phyloP scores from a whole-genome alignment of 2,888 invertebrate genomes.

The Siphlonurus alternatus region DNA sequence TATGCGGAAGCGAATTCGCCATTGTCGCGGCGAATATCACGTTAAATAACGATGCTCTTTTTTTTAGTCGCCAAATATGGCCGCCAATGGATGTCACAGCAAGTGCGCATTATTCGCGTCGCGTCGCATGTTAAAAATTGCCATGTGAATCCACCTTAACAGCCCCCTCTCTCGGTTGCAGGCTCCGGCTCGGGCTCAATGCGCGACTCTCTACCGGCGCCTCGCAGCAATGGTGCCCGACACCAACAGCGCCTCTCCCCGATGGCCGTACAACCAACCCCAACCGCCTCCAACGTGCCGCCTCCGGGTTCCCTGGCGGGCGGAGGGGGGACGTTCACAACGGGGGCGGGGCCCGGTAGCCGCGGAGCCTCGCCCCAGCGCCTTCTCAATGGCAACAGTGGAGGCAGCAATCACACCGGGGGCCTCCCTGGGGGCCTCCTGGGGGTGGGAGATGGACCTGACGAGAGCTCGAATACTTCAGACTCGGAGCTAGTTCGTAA shows the following conservation, averaged over 20 bases:
- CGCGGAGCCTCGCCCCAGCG: conserved; percentile 18
- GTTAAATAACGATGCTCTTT: no score
- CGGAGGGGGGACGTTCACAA: neutral
- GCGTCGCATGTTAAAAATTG: no score
- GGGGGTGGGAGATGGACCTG: neutral
- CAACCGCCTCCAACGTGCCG: neutral
- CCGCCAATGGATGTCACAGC: no score
- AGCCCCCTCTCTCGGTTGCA: no score
- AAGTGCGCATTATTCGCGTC: no score
- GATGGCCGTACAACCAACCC: conserved; percentile 21
- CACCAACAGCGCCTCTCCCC: conserved; percentile 17
- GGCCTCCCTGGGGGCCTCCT: neutral
- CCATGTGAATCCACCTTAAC: no score
- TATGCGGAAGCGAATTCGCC: no score
- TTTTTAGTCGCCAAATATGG: no score
- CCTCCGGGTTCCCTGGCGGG: neutral
- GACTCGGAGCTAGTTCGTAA: neutral
- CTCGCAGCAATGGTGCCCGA: conserved; percentile 21
- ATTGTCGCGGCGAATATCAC: no score
- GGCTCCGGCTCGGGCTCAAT: conserved; percentile 49
- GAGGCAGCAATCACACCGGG: conserved; percentile 15
- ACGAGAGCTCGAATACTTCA: neutral
- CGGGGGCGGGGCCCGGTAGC: conserved; percentile 16
- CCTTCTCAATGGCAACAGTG: conserved; percentile 19
- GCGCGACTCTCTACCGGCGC: conserved; percentile 32